phyloP scores from a whole-genome alignment of 2,113 vertebrate genomes.

The Pomatostomus ruficeps region DNA sequence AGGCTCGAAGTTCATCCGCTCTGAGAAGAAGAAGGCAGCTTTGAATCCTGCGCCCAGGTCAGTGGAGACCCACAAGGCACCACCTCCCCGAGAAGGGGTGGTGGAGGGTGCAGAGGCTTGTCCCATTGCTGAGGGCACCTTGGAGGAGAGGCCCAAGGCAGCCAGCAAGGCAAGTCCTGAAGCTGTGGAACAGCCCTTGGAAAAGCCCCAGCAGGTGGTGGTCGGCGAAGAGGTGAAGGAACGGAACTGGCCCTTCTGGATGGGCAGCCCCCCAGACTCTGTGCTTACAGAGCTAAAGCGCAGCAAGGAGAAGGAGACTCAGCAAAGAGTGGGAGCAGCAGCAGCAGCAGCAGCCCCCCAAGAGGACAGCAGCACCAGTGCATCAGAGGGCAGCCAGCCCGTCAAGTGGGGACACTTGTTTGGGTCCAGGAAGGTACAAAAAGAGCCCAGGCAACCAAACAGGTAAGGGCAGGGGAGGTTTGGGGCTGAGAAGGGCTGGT shows the following conservation, averaged over 20 bases:
- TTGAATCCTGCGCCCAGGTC: neutral
- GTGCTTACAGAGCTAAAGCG: slow-evolving; percentile 81
- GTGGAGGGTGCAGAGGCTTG: slow-evolving; percentile 90
- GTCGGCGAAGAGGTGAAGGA: slow-evolving; percentile 9
- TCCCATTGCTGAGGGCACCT: slow-evolving; percentile 61
- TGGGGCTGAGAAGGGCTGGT: neutral
- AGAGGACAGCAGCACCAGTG: neutral
- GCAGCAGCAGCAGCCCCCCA: neutral
- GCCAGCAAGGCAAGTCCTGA: neutral
- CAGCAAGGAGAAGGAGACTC: slow-evolving; percentile 67
- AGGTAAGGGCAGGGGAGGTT: slow-evolving; percentile 66
- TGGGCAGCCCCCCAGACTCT: slow-evolving; percentile 93
- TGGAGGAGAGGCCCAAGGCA: slow-evolving; percentile 1
- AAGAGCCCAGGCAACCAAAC: slow-evolving; percentile 66
- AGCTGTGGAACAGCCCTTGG: neutral
- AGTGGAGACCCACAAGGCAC: slow-evolving; percentile 47
- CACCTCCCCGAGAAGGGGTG: slow-evolving; percentile 86
- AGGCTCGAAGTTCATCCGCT: slow-evolving; percentile 80
- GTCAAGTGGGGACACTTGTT: slow-evolving; percentile 76
- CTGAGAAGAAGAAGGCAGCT: slow-evolving; percentile 71
- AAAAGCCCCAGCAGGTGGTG: slow-evolving; percentile 32
- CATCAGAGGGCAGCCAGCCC: neutral
- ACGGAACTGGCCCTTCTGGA: slow-evolving; percentile 82
- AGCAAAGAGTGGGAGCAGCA: neutral
- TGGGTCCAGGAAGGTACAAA: slow-evolving; percentile 66